Evolutionary conservation across 2,888 invertebrate species (phyloP).

Genomic region (Seira musarum): DNA sequence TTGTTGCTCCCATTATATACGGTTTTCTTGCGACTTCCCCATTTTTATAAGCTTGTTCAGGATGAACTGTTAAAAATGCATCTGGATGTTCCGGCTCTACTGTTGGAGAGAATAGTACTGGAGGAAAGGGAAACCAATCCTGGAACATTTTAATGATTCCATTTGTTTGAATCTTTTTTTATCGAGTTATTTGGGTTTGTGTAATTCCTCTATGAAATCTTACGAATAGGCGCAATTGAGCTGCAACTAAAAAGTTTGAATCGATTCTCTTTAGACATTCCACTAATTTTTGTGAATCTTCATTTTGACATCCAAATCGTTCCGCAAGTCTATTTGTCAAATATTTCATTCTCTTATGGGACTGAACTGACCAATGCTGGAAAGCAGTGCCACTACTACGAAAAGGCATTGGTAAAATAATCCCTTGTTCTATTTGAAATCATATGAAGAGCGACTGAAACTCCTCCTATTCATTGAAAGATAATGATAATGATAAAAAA

Average conservation of each 20-base stretch:
- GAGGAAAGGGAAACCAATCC: slow-evolving; percentile 39
- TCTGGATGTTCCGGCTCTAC: slow-evolving; percentile 55
- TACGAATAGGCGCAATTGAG: slow-evolving; percentile 57
- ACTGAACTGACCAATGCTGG: slow-evolving; percentile 60
- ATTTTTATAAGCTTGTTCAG: slow-evolving; percentile 54
- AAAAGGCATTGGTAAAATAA: background rate
- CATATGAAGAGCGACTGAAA: slow-evolving; percentile 62
- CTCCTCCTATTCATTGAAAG: slow-evolving; percentile 32
- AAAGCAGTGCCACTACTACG: slow-evolving; percentile 46
- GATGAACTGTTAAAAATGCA: slow-evolving; percentile 55
- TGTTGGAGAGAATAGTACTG: slow-evolving; percentile 57
- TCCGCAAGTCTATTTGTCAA: slow-evolving; percentile 48
- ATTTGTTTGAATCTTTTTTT: background rate
- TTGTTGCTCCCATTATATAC: slow-evolving; percentile 44
- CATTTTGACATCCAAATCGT: slow-evolving; percentile 44
- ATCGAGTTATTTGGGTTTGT: background rate
- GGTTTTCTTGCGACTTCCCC: slow-evolving; percentile 59
- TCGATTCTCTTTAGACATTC: slow-evolving; percentile 49
- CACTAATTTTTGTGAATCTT: slow-evolving; percentile 43
- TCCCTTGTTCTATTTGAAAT: slow-evolving; percentile 28
- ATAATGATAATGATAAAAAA: slow-evolving; percentile 1
- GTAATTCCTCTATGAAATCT: background rate
- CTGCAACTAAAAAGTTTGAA: slow-evolving; percentile 55
- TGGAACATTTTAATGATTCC: background rate
- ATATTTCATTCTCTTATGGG: slow-evolving; percentile 35